Evolutionary conservation across 2,888 invertebrate genomes (phyloP).

Genomic region (Aphodius granarius): DNA sequence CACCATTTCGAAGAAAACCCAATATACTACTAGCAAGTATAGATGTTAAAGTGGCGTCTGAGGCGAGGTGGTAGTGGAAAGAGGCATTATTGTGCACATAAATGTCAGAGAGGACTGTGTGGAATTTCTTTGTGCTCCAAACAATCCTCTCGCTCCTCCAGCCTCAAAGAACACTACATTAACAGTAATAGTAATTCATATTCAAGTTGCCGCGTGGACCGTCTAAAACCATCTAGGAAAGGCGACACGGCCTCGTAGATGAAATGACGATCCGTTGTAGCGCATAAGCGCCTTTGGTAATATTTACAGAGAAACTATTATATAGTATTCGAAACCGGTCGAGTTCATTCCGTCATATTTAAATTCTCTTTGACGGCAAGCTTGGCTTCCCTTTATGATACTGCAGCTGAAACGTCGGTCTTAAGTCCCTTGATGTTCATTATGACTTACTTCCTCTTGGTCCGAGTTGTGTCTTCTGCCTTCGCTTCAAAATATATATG

Average conservation of each 20-base stretch:
- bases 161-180: slow-evolving; percentile 16
- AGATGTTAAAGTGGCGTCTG: not conserved
- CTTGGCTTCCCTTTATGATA: not conserved
- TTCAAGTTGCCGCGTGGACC: not conserved
- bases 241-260: not conserved
- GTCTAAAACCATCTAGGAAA: not conserved
- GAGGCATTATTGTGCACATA: slow-evolving; percentile 22
- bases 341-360: slow-evolving; percentile 10
- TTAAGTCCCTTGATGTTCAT: not conserved
- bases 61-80: slow-evolving; percentile 20
- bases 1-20: not conserved
- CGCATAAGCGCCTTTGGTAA: slow-evolving; percentile 13
- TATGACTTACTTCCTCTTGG: not conserved
- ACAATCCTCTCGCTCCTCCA: not conserved
- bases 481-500: not conserved
- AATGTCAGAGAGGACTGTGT: slow-evolving; percentile 26
- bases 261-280: not conserved
- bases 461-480: not conserved
- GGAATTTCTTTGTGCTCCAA: slow-evolving; percentile 16
- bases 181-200: slow-evolving; percentile 17
- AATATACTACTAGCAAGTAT: not conserved
- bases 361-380: slow-evolving; percentile 18
- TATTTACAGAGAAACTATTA: slow-evolving; percentile 24
- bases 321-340: slow-evolving; percentile 1
- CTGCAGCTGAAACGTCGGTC: not conserved